Base-by-base conservation (phyloP, 1,140 invertebrate genomes). In the Pinna nobilis region DNA sequence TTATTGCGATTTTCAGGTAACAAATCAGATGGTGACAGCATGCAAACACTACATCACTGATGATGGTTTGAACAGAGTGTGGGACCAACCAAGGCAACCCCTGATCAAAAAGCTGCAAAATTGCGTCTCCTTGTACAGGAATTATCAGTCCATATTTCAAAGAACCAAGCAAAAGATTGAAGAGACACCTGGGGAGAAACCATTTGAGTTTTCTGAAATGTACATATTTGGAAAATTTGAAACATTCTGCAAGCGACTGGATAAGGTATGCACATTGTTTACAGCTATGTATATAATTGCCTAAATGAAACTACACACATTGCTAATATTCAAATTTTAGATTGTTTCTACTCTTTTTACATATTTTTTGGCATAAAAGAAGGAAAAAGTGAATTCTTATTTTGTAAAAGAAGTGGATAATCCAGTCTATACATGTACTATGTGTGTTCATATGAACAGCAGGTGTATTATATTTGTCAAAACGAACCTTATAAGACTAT, bases 191-290 rank as follows among this genome's bases (percentile, higher is more conserved):
- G 91, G 92, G 35, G 94, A 95, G 78, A 91, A 91, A 68, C 91
- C 81, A 35, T 97, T 98, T 88, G 94, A 94, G 53, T 97, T 98
- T 88, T 97, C 95, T 6, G 96, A 97, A 88, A 97, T 97, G 84
- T 97, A 97, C 82, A 96, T 98, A 1, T 98, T 98, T 89, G 96
- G 96, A 65, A 95, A 97, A 90, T 98, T 98, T 82, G 95, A 98
- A 82, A 93, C 94, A 0, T 98, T 98, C 86, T 97, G 95, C 82
- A 93, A 93, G 63, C 91, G 97, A 50, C 89, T 98, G 4, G 92
- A 92, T 65, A 95, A 96, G 89, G 83, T 86, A 61, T 20, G 32
- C 18, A 28, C n/a, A n/a, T n/a, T n/a, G n/a, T n/a, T n/a, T n/a
- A n/a, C n/a, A n/a, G n/a, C n/a, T n/a, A n/a, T n/a, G n/a, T n/a